Evolutionary conservation across 2,797 vertebrate species (phyloP).

Genomic region (Aphelocoma californica): DNA sequence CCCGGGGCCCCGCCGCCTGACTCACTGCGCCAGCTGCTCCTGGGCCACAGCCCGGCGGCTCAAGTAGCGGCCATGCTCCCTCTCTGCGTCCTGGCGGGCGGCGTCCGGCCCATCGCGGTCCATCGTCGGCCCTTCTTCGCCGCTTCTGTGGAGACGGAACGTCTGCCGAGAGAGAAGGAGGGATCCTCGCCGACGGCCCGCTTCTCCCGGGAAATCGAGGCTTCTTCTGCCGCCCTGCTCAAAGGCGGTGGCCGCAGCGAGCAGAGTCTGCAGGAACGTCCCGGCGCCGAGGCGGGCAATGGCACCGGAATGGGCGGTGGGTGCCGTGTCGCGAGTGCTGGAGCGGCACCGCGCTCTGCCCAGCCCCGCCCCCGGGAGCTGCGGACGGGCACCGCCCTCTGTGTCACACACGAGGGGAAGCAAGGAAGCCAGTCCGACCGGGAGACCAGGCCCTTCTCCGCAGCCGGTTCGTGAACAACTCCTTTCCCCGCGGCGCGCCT

Average conservation of each 20-base stretch:
- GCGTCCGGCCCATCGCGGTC: not conserved
- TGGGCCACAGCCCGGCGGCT: not conserved
- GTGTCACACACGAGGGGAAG: fast-evolving
- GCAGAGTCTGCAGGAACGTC: too few relatives aligned
- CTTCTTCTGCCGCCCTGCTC: fast-evolving
- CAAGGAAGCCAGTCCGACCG: fast-evolving
- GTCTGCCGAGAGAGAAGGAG: not conserved
- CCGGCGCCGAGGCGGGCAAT: not conserved
- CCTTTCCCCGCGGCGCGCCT: too few relatives aligned
- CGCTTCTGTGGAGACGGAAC: not conserved
- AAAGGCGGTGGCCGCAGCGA: too few relatives aligned
- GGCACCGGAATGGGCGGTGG: fast-evolving
- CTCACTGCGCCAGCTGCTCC: conserved; percentile 23
- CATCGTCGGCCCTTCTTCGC: not conserved
- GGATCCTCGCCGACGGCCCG: too few relatives aligned
- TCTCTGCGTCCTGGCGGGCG: not conserved
- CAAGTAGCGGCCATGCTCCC: not conserved
- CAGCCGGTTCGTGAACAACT: not conserved
- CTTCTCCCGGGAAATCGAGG: not conserved
- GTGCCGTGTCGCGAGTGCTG: fast-evolving
- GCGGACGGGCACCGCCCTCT: not conserved
- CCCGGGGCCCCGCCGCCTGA: not conserved
- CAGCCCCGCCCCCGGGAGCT: not conserved
- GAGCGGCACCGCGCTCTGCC: not conserved
- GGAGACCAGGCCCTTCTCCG: fast-evolving